Evolutionary conservation across 1,140 invertebrate genomes (phyloP).

Genomic region (Pogonus chalceus): DNA sequence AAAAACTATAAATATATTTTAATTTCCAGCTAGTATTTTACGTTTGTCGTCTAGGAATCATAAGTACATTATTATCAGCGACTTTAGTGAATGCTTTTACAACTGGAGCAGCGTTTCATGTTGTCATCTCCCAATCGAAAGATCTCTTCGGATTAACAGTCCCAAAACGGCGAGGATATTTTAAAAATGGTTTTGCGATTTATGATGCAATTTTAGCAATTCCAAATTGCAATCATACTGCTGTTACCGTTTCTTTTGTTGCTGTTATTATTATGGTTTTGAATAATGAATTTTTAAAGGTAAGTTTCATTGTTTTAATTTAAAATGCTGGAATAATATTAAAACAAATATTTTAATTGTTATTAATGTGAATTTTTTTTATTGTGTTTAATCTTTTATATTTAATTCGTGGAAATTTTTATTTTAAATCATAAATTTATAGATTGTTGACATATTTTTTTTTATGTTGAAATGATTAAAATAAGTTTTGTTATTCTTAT

Average conservation of each 20-base stretch:
- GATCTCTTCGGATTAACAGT: slow-evolving; percentile 70
- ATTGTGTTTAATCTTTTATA: slow-evolving; percentile 7
- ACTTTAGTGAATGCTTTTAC: slow-evolving; percentile 87
- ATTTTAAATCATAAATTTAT: too few species aligned
- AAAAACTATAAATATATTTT: background rate
- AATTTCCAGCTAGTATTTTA: slow-evolving; percentile 65
- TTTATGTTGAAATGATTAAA: too few species aligned
- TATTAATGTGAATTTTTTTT: slow-evolving; percentile 8
- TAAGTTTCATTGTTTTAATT: slow-evolving; percentile 27
- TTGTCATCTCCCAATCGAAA: slow-evolving; percentile 79
- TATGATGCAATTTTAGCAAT: slow-evolving; percentile 53
- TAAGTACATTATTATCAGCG: slow-evolving; percentile 78
- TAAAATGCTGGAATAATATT: slow-evolving; percentile 8
- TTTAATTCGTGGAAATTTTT: too few species aligned
- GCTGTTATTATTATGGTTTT: slow-evolving; percentile 58
- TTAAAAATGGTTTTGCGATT: slow-evolving; percentile 46
- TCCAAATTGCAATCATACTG: slow-evolving; percentile 49
- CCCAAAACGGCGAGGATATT: slow-evolving; percentile 52
- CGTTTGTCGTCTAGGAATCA: slow-evolving; percentile 67
- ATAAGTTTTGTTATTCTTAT: too few species aligned
- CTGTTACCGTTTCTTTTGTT: slow-evolving; percentile 56
- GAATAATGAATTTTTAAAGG: slow-evolving; percentile 73
- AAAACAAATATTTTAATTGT: slow-evolving; percentile 12
- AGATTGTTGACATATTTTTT: too few species aligned
- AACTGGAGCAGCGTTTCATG: slow-evolving; percentile 80